Conservation (phyloP, 1,140 invertebrate species). For the Stegodyphus mimosarum region DNA sequence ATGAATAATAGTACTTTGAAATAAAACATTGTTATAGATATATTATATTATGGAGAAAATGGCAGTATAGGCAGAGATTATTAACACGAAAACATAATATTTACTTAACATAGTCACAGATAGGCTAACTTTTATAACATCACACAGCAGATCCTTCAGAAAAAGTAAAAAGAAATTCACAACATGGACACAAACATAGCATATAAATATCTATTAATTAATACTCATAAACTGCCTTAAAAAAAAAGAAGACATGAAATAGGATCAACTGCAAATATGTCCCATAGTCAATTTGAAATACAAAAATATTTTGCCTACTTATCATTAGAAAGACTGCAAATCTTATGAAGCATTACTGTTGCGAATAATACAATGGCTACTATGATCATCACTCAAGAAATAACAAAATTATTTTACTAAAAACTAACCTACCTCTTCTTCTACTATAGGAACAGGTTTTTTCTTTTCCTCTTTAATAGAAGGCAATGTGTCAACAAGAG, state of each 20-base stretch:
- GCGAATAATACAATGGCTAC: not conserved
- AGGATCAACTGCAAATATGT: not conserved
- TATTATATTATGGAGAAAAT: no score
- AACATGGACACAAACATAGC: no score
- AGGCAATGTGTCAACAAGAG: conserved; percentile 38
- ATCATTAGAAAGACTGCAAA: not conserved
- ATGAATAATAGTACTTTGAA: no score
- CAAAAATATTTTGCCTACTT: not conserved
- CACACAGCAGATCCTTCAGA: no score
- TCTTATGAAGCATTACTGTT: not conserved
- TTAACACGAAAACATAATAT: no score
- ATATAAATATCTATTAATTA: no score
- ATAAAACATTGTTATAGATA: no score
- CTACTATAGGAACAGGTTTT: conserved; percentile 11
- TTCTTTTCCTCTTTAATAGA: not conserved
- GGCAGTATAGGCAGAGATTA: no score
- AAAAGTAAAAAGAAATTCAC: no score
- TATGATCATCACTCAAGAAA: not conserved
- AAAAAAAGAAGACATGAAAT: not conserved
- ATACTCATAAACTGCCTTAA: no score
- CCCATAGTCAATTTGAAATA: not conserved
- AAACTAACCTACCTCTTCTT: conserved; percentile 36
- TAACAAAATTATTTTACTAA: not conserved
- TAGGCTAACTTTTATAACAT: no score
- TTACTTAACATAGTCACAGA: no score